A percentile compares a stretch with the other conserved stretches of the same genome.
Conservation (phyloP, 2,797 vertebrate genomes). For the Rhinogobio ventralis region DNA sequence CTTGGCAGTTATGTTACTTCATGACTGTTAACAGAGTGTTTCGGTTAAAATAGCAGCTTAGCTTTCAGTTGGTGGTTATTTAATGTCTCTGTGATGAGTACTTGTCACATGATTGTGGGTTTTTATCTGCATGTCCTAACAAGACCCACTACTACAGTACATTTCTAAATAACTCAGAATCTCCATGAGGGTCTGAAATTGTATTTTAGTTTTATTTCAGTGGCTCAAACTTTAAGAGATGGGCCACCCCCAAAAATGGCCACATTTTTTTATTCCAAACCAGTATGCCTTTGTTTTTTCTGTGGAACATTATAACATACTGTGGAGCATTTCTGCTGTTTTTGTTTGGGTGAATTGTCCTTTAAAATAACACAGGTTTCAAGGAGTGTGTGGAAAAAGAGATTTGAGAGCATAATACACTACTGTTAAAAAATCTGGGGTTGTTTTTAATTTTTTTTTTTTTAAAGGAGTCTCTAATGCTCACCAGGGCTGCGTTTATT, state of each 20-base stretch:
- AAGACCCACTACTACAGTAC: neutral
- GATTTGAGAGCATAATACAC: neutral
- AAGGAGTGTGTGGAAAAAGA: neutral
- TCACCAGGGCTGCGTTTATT: neutral
- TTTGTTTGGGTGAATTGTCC: neutral
- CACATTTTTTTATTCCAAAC: neutral
- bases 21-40: neutral
- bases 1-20: neutral
- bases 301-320: neutral
- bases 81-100: slow-evolving; percentile 3
- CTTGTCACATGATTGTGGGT: slow-evolving; percentile 28
- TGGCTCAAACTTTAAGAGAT: neutral
- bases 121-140: slow-evolving; percentile 20
- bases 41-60: neutral
- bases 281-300: neutral
- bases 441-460: neutral
- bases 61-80: slow-evolving; percentile 18
- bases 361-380: neutral
- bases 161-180: neutral
- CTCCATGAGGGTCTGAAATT: neutral
- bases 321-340: neutral
- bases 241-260: no score
- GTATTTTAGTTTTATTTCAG: neutral
- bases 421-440: neutral
- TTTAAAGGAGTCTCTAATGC: neutral